Evolutionary conservation across 2,888 invertebrate genomes (phyloP).

Genomic region (Nephrotoma flavescens): DNA sequence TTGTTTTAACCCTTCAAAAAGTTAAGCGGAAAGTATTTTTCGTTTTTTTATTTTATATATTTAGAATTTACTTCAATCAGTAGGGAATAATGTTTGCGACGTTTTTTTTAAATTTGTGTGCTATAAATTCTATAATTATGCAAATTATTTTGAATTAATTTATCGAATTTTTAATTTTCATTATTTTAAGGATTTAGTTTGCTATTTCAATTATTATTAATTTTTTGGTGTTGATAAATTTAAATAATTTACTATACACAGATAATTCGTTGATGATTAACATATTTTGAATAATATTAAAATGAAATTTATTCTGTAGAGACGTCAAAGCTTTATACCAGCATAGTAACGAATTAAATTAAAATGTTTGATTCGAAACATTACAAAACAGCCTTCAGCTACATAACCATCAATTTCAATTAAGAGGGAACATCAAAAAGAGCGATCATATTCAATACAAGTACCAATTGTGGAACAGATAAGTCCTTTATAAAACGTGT

Average conservation of each 20-base stretch:
- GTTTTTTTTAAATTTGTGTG: not conserved
- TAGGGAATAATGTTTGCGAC: not conserved
- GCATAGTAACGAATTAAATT: not conserved
- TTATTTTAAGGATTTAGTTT: not conserved
- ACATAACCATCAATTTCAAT: not conserved
- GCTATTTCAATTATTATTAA: not conserved
- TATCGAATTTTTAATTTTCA: not conserved
- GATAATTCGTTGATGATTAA: not conserved
- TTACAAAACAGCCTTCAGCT: not conserved
- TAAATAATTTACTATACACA: not conserved
- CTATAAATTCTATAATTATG: not conserved
- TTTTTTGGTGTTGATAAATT: not conserved
- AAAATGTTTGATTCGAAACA: not conserved
- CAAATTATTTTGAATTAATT: not conserved
- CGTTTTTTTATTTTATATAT: not conserved
- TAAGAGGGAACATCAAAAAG: not conserved
- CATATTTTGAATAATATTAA: not conserved
- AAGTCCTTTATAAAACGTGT: not conserved
- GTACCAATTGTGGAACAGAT: not conserved
- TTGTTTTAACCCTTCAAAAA: not conserved
- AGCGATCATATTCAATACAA: not conserved
- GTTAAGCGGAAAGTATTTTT: not conserved
- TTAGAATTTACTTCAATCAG: not conserved
- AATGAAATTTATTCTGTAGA: not conserved
- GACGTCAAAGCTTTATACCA: not conserved